These are phyloP conservation scores for Tragelaphus scriptus DNA, from an alignment of 2,113 vertebrate species.

Conservation along the genomic window DNA sequence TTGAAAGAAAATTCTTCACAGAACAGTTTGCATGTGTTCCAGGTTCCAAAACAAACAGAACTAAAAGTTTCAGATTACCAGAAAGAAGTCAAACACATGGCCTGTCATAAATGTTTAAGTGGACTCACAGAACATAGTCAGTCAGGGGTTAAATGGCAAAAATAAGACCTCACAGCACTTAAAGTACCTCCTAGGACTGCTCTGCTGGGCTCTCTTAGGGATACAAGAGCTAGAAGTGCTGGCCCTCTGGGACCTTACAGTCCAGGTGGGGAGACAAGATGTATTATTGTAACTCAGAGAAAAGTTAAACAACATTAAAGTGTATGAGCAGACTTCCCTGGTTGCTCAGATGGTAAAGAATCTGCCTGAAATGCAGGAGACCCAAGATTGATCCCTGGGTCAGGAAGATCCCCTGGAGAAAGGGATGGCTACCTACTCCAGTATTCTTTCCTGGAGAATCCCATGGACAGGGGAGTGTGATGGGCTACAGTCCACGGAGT, in stretches of 20 bases:
- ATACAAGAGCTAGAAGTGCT: background rate
- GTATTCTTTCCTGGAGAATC: background rate
- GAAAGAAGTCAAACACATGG: background rate
- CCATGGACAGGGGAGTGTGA: background rate
- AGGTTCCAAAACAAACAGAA: slow-evolving; percentile 73
- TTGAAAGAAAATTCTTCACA: slow-evolving; percentile 72
- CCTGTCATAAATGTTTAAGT: background rate
- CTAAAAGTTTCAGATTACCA: slow-evolving; percentile 59
- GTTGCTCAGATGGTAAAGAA: background rate
- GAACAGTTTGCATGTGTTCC: slow-evolving; percentile 56
- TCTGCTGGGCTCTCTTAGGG: background rate
- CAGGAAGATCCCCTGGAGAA: background rate
- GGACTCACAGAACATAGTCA: background rate
- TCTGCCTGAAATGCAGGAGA: background rate
- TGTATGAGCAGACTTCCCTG: background rate
- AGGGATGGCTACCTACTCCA: background rate
- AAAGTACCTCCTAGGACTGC: too few species aligned
- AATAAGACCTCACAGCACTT: background rate
- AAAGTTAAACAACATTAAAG: background rate
- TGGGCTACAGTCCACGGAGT: background rate
- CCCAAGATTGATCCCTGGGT: background rate
- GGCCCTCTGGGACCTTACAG: background rate
- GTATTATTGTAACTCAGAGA: background rate
- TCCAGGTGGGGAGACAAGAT: background rate
- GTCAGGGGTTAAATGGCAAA: background rate